Conservation (phyloP, 2,888 invertebrate species). For the Anagyrus pseudococci region DNA sequence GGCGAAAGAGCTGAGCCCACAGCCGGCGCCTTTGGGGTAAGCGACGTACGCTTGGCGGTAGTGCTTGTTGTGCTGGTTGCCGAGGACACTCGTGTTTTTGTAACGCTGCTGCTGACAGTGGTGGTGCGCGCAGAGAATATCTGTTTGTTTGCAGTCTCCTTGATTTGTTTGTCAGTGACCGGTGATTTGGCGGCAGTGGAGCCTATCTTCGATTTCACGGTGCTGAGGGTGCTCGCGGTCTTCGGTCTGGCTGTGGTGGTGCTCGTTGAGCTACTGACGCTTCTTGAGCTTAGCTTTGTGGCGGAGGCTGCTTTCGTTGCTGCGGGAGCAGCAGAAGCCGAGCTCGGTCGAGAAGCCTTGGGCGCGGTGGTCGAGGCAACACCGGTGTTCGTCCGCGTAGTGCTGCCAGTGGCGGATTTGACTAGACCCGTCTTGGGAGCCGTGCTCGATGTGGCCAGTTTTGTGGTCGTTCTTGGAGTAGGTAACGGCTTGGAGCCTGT, state of each 20-base stretch:
- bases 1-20: constrained; percentile 40
- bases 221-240: constrained; percentile 44
- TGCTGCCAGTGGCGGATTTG: constrained; percentile 42
- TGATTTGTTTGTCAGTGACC: constrained; percentile 68
- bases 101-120: constrained; percentile 40
- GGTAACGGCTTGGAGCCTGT: constrained; percentile 40
- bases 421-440: constrained; percentile 42
- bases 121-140: constrained; percentile 66
- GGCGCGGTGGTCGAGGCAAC: constrained; percentile 35
- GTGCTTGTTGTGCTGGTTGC: constrained; percentile 38
- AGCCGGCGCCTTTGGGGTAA: constrained; percentile 21
- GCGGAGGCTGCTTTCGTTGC: constrained; percentile 36
- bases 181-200: constrained; percentile 47
- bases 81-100: constrained; percentile 39
- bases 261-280: constrained; percentile 42
- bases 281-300: constrained; percentile 30
- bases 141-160: constrained; percentile 75
- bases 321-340: constrained; percentile 38
- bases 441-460: constrained; percentile 22
- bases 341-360: constrained; percentile 37
- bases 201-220: constrained; percentile 33
- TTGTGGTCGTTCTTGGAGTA: constrained; percentile 34
- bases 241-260: constrained; percentile 50
- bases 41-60: constrained; percentile 23
- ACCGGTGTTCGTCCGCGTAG: constrained; percentile 42